Percentiles rank a stretch among this genome's conserved stretches.
Conservation (phyloP, 2,113 vertebrate species). For the Solea solea region DNA sequence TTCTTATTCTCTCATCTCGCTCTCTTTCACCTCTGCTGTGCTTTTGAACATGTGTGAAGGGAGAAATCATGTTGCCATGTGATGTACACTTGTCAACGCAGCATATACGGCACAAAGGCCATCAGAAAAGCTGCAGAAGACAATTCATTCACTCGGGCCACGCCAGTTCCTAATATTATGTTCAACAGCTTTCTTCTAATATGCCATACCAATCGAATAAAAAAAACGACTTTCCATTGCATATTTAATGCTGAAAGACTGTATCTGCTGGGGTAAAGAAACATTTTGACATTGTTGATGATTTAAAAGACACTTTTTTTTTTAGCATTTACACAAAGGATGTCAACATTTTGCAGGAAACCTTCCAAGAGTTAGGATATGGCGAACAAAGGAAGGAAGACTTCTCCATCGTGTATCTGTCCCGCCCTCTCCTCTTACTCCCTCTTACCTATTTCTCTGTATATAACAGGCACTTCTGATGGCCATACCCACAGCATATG, state of each 20-base stretch:
- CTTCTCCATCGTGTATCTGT: constrained; percentile 2
- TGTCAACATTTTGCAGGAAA: background rate
- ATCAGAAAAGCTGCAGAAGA: too few species aligned
- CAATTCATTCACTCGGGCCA: too few species aligned
- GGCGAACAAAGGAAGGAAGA: constrained; percentile 41
- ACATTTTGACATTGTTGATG: background rate
- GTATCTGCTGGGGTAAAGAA: background rate
- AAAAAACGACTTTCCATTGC: too few species aligned
- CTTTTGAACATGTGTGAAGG: constrained; percentile 49
- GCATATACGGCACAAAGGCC: constrained; percentile 1
- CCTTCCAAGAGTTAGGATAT: constrained; percentile 8
- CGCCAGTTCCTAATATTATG: too few species aligned
- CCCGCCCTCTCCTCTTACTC: constrained; percentile 44
- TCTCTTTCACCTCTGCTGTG: constrained; percentile 63
- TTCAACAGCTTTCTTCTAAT: too few species aligned
- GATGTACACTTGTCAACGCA: constrained; percentile 26
- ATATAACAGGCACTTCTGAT: constrained; percentile 69
- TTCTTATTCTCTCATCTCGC: constrained; percentile 58
- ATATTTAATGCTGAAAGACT: background rate
- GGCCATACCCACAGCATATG: constrained; percentile 79
- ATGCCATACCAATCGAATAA: background rate
- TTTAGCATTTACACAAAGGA: too few species aligned
- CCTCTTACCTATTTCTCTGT: constrained; percentile 60
- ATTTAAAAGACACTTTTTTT: too few species aligned
- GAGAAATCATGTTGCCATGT: constrained; percentile 42